These are phyloP conservation scores for Drosophila arawakana DNA, from an alignment of 1,140 invertebrate species.

Conservation along the genomic window DNA sequence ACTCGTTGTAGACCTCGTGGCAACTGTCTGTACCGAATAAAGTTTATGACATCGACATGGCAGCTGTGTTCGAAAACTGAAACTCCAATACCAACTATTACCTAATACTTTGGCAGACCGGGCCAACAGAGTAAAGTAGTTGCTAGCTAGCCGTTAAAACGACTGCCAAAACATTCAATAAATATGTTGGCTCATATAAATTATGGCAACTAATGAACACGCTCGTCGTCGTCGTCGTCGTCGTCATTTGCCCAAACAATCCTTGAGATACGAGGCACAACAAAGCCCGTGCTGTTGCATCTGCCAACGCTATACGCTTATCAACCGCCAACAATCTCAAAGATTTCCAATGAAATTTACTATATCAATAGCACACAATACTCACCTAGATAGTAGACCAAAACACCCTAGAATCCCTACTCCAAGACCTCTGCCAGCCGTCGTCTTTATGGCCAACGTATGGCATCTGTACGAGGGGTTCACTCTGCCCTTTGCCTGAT, in stretches of 20 bases:
- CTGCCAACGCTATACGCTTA: constrained; percentile 69
- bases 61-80: constrained; percentile 46
- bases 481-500: constrained; percentile 48
- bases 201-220: constrained; percentile 79
- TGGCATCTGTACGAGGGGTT: constrained; percentile 16
- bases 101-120: constrained; percentile 28
- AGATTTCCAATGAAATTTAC: constrained; percentile 78
- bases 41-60: constrained; percentile 68
- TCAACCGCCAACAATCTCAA: constrained; percentile 72
- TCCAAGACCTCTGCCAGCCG: constrained; percentile 11
- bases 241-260: constrained; percentile 39
- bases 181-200: constrained; percentile 81
- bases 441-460: constrained; percentile 39
- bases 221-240: constrained; percentile 25
- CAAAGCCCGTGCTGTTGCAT: constrained; percentile 62
- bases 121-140: constrained; percentile 13
- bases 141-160: constrained; percentile 65
- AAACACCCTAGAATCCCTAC: constrained; percentile 2
- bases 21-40: constrained; percentile 42
- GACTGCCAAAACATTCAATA: constrained; percentile 81
- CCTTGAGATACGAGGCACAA: background rate
- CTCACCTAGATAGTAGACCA: constrained; percentile 47
- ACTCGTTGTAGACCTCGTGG: constrained; percentile 60
- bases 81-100: constrained; percentile 41
- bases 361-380: constrained; percentile 75